phyloP scores from a whole-genome alignment of 2,888 invertebrate genomes.

The Drosophila bunnanda region DNA sequence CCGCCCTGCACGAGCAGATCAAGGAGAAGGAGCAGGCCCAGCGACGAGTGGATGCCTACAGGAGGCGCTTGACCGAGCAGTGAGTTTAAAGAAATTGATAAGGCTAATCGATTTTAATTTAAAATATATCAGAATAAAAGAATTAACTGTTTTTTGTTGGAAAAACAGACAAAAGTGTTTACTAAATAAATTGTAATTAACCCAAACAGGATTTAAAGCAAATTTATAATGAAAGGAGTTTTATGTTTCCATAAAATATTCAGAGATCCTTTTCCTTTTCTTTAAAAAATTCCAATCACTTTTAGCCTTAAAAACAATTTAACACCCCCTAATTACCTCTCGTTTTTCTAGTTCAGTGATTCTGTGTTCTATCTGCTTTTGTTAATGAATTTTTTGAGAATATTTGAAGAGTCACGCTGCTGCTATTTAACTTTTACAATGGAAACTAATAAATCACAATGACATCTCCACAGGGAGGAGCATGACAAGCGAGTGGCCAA shows the following conservation, averaged over 20 bases:
- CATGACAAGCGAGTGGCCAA: conserved; percentile 88
- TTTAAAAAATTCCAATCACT: not conserved
- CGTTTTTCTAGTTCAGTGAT: not conserved
- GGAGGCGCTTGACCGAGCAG: conserved; percentile 87
- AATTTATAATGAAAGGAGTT: too few relatives aligned
- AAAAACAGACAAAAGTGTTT: too few relatives aligned
- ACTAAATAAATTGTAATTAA: too few relatives aligned
- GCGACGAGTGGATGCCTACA: conserved; percentile 87
- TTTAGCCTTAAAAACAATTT: not conserved
- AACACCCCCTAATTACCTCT: not conserved
- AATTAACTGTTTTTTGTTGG: not conserved
- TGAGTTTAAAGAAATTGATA: conserved; percentile 81
- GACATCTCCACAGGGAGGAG: conserved; percentile 86
- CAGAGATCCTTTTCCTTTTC: too few relatives aligned
- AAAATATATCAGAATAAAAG: not conserved
- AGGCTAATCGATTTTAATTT: not conserved
- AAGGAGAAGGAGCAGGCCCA: conserved; percentile 89
- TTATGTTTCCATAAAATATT: too few relatives aligned
- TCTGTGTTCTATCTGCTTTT: not conserved
- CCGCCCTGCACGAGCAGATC: conserved; percentile 90
- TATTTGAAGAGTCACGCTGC: not conserved
- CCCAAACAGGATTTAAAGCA: too few relatives aligned
- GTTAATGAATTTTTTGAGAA: not conserved
- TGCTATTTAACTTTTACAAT: not conserved
- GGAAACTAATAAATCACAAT: conserved; percentile 24